phyloP scores from a whole-genome alignment of 2,113 vertebrate species.

The Gallinago paraguaiae region DNA sequence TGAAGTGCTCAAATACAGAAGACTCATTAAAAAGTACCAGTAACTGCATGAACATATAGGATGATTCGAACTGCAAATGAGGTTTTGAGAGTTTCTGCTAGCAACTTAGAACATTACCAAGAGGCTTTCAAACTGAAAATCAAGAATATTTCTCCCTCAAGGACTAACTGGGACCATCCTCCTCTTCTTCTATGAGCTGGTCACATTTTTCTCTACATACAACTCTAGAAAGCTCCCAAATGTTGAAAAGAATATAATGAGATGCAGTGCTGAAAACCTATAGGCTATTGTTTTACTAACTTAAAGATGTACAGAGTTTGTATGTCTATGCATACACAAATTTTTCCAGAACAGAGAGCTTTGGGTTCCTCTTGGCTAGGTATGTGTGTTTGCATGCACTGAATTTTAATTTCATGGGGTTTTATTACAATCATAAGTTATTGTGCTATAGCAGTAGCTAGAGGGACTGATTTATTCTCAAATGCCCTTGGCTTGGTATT shows the following conservation, averaged over 20 bases:
- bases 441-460: background rate
- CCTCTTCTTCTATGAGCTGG: background rate
- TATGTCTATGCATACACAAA: background rate
- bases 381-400: background rate
- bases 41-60: background rate
- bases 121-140: background rate
- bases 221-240: background rate
- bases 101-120: background rate
- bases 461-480: constrained; percentile 46
- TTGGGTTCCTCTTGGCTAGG: background rate
- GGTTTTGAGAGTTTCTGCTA: background rate
- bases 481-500: constrained; percentile 32
- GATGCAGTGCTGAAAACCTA: background rate
- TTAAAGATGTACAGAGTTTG: background rate
- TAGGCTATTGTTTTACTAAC: background rate
- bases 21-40: background rate
- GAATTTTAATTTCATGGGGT: constrained; percentile 50
- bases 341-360: background rate
- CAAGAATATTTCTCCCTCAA: background rate
- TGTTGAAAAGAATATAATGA: background rate
- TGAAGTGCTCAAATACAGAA: background rate
- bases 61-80: background rate
- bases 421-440: constrained; percentile 59
- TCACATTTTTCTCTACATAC: background rate
- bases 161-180: background rate